Percentiles rank a stretch among this genome's conserved stretches.
These are phyloP conservation scores for Battus philenor DNA, from an alignment of 1,140 invertebrate species.

Conservation along the genomic window DNA sequence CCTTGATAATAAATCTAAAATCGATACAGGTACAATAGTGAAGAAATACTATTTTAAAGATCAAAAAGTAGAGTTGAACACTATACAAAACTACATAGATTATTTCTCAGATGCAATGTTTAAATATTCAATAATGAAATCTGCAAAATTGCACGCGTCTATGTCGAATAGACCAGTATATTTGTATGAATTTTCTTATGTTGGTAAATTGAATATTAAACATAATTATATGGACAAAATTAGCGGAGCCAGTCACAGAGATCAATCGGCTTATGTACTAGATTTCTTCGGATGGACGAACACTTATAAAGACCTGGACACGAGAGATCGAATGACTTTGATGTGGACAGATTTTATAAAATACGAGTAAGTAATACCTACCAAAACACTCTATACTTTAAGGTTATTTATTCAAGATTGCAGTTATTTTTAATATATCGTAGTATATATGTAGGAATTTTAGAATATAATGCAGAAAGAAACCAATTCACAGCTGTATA, in stretches of 20 bases:
- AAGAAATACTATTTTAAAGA: slow-evolving; percentile 52
- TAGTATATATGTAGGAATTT: too few relatives aligned
- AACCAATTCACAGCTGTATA: too few relatives aligned
- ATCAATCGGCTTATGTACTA: slow-evolving; percentile 56
- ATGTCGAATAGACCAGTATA: slow-evolving; percentile 35
- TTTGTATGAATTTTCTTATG: slow-evolving; percentile 61
- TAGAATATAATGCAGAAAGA: too few relatives aligned
- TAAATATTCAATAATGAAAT: slow-evolving; percentile 54
- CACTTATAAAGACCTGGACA: slow-evolving; percentile 43
- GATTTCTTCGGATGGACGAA: slow-evolving; percentile 51
- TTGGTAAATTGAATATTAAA: slow-evolving; percentile 52
- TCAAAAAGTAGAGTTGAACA: slow-evolving; percentile 37
- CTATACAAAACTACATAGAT: slow-evolving; percentile 45
- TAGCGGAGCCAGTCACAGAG: slow-evolving; percentile 60
- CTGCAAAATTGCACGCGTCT: slow-evolving; percentile 43
- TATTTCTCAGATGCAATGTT: slow-evolving; percentile 67
- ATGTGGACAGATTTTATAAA: slow-evolving; percentile 65
- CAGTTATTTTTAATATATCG: slow-evolving; percentile 8
- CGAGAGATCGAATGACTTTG: slow-evolving; percentile 47
- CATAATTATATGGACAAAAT: slow-evolving; percentile 55
- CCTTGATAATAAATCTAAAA: slow-evolving; percentile 34
- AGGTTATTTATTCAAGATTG: too few relatives aligned
- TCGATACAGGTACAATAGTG: slow-evolving; percentile 34
- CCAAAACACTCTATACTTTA: too few relatives aligned
- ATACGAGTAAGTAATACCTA: slow-evolving; percentile 45